Evolutionary conservation across 2,888 invertebrate species (phyloP), one percentile per base, ranked within the genome.

Genomic region (Yponomeuta cagnagella): DNA sequence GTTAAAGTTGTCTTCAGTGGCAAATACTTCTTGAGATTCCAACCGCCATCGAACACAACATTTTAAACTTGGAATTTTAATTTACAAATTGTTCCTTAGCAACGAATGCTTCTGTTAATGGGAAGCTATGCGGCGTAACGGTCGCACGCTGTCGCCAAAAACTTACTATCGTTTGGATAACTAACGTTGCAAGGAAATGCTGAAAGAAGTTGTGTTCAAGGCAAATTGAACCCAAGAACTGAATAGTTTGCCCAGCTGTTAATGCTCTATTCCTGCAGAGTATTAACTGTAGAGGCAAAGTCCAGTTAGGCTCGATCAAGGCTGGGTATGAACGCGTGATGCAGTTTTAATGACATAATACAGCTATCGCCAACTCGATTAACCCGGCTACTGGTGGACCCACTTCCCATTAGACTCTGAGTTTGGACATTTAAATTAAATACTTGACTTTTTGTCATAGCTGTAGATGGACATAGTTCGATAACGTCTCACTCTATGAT

Each of bases 331-430:
- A 81, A 78, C 82, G 80, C 82, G 78, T 85, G 87, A 89, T 89
- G 87, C 86, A 88, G 86, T 86, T 89, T 89, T 90, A 89, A 90
- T 90, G 88, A 86, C 84, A 85, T 88, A 88, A 89, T 89, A 83
- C 83, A 81, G 84, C 86, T 88, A 88, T 85, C 85, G 87, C 85
- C 85, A 85, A 85, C 84, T 89, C 85, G 82, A 89, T 90, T 88
- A 89, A 83, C 82, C 82, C 75, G 76, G 85, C 86, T 86, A 83
- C 83, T 80, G 81, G 78, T 74, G 78, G 76, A 76, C 77, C 76
- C 77, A 76, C 52, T 58, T 58, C 52, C 52, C 52, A 58, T 15
- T 58, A 15, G 52, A 58, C 52, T 9, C 52, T 2, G 12, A 58
- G 52, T 4, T 58, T 58, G 3, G 52, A 58, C 15, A 15, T 2